phyloP scores from a whole-genome alignment of 2,797 vertebrate species.

The Martes flavigula region DNA sequence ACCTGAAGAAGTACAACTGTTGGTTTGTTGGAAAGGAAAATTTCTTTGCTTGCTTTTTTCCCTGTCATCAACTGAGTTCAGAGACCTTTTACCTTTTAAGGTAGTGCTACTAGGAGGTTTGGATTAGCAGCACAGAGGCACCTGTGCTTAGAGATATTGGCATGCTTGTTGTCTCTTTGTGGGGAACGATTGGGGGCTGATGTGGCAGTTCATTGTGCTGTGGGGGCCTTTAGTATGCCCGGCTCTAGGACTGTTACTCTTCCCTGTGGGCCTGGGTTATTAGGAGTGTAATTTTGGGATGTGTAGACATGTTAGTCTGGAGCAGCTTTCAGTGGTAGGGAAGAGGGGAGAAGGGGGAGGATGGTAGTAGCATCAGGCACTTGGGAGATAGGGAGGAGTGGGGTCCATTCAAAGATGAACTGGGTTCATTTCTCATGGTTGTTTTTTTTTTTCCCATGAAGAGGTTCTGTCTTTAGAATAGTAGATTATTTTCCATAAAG shows the following conservation, averaged over 20 bases:
- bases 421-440: conserved; percentile 13
- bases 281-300: background rate
- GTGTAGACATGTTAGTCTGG: background rate
- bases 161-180: conserved; percentile 10
- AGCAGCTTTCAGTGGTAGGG: conserved; percentile 7
- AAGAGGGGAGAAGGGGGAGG: background rate
- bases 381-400: background rate
- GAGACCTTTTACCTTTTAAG: conserved; percentile 48
- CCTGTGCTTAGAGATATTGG: background rate
- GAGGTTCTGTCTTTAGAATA: background rate
- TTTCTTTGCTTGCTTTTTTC: conserved; percentile 50
- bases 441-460: background rate
- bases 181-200: background rate
- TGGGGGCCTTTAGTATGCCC: background rate
- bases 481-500: conserved; percentile 23
- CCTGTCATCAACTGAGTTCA: background rate
- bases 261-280: background rate
- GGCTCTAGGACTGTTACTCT: background rate
- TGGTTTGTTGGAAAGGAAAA: conserved; percentile 30
- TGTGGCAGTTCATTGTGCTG: background rate
- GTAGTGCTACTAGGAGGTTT: background rate
- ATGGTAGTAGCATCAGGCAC: background rate
- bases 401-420: background rate
- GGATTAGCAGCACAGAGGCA: background rate
- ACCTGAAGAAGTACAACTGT: conserved; percentile 8